These are phyloP conservation scores for Ormyrus labotus DNA, from an alignment of 2,888 invertebrate species.

Conservation along the genomic window DNA sequence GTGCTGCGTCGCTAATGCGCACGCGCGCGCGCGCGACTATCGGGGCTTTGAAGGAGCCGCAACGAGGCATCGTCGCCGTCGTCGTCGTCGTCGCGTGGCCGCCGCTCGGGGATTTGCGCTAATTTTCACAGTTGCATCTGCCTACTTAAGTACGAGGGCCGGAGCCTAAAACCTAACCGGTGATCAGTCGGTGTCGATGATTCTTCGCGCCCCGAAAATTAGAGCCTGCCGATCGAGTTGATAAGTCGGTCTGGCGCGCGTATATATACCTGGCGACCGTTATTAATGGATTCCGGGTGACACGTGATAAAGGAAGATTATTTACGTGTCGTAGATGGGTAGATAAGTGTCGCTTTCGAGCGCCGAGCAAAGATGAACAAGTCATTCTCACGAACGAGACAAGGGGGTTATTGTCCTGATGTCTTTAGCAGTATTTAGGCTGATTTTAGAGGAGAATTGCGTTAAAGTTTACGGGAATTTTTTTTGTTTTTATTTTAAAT, in stretches of 20 bases:
- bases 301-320: conserved; percentile 27
- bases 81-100: neutral
- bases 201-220: conserved; percentile 40
- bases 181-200: conserved; percentile 5
- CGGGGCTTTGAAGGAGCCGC: conserved; percentile 13
- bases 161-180: conserved; percentile 9
- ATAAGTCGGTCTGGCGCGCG: neutral
- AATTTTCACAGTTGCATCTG: conserved; percentile 39
- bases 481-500: neutral
- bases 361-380: neutral
- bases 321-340: neutral
- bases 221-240: conserved; percentile 23
- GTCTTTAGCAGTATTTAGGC: too few relatives aligned
- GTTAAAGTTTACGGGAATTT: neutral
- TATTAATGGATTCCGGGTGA: conserved; percentile 45
- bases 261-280: neutral
- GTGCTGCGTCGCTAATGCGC: neutral
- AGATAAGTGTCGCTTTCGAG: neutral
- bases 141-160: conserved; percentile 26
- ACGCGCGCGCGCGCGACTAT: neutral
- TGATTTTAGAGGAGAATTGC: neutral
- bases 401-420: neutral
- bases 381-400: neutral
- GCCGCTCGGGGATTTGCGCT: conserved; percentile 24
- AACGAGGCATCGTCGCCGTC: neutral